Evolutionary conservation across 2,888 invertebrate genomes (phyloP).

Genomic region (Saturnia pavonia): DNA sequence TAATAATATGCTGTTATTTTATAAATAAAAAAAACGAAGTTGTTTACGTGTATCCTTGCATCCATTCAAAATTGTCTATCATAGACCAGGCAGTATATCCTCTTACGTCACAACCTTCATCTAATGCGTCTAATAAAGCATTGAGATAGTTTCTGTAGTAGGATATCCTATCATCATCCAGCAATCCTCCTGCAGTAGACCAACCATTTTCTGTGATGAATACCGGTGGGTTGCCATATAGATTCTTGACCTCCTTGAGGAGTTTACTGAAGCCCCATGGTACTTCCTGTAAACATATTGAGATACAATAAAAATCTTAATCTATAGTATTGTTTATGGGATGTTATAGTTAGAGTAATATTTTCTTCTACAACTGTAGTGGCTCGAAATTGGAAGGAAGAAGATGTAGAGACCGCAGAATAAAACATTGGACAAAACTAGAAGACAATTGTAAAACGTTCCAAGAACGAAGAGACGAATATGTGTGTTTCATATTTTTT

Average conservation of each 20-base stretch:
- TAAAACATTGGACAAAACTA: too few species aligned
- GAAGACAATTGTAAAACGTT: too few species aligned
- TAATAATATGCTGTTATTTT: not conserved
- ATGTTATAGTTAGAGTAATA: too few species aligned
- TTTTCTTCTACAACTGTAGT: too few species aligned
- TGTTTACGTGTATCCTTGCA: constrained; percentile 79
- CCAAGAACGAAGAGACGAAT: too few species aligned
- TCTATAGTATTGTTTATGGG: too few species aligned
- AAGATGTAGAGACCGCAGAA: too few species aligned
- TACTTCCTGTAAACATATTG: constrained; percentile 60
- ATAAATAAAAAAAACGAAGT: constrained; percentile 9
- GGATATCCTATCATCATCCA: constrained; percentile 72
- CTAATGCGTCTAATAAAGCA: constrained; percentile 69
- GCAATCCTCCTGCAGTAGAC: constrained; percentile 68
- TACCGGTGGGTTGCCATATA: constrained; percentile 80
- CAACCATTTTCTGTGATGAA: constrained; percentile 83
- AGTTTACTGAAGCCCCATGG: constrained; percentile 83
- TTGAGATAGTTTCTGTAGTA: constrained; percentile 69
- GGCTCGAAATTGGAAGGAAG: too few species aligned
- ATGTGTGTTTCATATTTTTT: too few species aligned
- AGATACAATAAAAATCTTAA: not conserved
- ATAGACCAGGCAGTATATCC: constrained; percentile 84
- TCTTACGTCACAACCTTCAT: constrained; percentile 70
- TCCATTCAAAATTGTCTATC: constrained; percentile 86
- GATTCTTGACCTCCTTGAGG: constrained; percentile 70